A percentile compares a stretch with the other conserved stretches of the same genome.
Conservation (phyloP, 2,797 vertebrate genomes). For the Loriculus beryllinus region DNA sequence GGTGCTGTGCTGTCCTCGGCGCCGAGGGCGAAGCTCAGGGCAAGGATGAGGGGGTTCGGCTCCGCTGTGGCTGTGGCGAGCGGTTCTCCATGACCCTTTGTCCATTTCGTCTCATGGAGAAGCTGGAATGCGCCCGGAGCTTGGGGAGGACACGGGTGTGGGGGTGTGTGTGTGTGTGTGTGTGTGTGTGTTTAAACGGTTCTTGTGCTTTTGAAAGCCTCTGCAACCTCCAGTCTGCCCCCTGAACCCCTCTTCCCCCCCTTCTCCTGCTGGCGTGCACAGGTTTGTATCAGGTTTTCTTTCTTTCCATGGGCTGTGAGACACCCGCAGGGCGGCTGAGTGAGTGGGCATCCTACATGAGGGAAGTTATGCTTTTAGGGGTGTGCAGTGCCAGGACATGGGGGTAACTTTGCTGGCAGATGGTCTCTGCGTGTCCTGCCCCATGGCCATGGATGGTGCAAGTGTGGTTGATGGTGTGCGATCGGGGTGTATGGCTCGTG, state of each 20-base stretch:
- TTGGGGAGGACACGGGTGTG: accelerated
- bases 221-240: background rate
- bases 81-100: background rate
- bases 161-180: too few species aligned
- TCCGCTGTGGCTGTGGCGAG: accelerated
- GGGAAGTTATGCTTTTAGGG: background rate
- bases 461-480: accelerated
- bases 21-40: accelerated
- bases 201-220: accelerated
- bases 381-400: accelerated
- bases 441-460: accelerated
- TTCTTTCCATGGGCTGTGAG: background rate
- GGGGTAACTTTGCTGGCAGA: background rate
- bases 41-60: background rate
- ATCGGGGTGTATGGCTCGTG: accelerated
- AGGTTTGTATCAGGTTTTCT: background rate
- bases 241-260: accelerated
- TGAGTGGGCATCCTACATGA: accelerated
- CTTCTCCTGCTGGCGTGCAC: accelerated
- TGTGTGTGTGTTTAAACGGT: background rate
- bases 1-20: accelerated
- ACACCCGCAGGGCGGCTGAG: accelerated
- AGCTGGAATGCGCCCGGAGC: background rate
- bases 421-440: accelerated
- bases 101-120: background rate